A percentile compares a stretch with the other conserved stretches of the same genome.
Evolutionary conservation across 2,888 invertebrate genomes (phyloP).

Genomic region (Hypena proboscidalis): DNA sequence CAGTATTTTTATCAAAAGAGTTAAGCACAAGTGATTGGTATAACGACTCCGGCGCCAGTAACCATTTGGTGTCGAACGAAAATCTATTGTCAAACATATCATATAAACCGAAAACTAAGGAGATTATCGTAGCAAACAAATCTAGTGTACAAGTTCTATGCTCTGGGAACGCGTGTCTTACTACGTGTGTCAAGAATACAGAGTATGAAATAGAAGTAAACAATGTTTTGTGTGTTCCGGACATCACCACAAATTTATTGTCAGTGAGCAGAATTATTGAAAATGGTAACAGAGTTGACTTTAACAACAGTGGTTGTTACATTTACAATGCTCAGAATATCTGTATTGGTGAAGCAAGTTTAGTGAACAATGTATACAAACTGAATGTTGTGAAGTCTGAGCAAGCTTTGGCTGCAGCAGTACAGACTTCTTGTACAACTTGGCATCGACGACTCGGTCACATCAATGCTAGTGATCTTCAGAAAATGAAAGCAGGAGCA

Average conservation of each 20-base stretch:
- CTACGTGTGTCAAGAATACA: not conserved
- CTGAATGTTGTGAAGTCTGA: not conserved
- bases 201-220: not conserved
- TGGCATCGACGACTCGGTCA: conserved; percentile 33
- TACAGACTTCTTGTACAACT: not conserved
- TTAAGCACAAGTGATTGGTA: conserved; percentile 14
- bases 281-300: conserved; percentile 17
- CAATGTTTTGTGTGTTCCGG: conserved; percentile 13
- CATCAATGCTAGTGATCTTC: conserved; percentile 16
- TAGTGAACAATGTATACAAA: conserved; percentile 7
- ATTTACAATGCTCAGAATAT: conserved; percentile 24
- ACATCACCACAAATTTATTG: conserved; percentile 14
- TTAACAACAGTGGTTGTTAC: conserved; percentile 13
- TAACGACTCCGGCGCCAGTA: conserved; percentile 31
- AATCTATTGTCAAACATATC: conserved; percentile 2
- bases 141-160: conserved; percentile 5
- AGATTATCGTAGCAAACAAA: conserved; percentile 18
- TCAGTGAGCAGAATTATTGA: conserved; percentile 18
- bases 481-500: conserved; percentile 28
- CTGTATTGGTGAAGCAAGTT: conserved; percentile 12
- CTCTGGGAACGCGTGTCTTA: conserved; percentile 4
- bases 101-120: not conserved
- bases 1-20: conserved; percentile 14
- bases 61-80: conserved; percentile 15
- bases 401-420: conserved; percentile 2